A percentile compares a stretch with the other conserved stretches of the same genome.
Conservation (phyloP, 2,113 vertebrate genomes). For the Trichechus manatus region DNA sequence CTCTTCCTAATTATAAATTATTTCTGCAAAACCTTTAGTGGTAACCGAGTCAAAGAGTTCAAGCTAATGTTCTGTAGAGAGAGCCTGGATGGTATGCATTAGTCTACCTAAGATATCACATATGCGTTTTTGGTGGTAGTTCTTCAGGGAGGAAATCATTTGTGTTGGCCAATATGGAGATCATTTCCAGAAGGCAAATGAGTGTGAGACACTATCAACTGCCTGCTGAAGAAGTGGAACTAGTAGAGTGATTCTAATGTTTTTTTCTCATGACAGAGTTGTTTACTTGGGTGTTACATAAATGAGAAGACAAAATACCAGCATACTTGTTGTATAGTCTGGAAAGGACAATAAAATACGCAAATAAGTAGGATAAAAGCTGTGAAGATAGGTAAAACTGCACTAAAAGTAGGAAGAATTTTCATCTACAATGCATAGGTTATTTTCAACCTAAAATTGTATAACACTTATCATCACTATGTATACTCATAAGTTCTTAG, state of each 20-base stretch:
- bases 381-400: neutral
- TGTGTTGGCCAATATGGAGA: neutral
- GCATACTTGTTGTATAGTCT: neutral
- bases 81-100: neutral
- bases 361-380: neutral
- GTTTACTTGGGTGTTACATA: neutral
- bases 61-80: neutral
- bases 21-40: neutral
- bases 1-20: neutral
- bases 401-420: neutral
- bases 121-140: neutral
- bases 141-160: neutral
- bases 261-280: neutral
- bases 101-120: neutral
- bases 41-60: neutral
- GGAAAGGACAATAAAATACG: neutral
- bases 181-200: neutral
- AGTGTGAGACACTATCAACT: too few relatives aligned
- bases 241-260: neutral
- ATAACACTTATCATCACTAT: neutral
- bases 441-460: neutral
- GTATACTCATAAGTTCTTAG: neutral
- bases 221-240: neutral
- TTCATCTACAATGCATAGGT: neutral
- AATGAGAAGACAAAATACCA: neutral